These are phyloP conservation scores for Beroe ovata DNA, from an alignment of 37 sponge, comb jelly and placozoan genomes.

Conservation along the genomic window DNA sequence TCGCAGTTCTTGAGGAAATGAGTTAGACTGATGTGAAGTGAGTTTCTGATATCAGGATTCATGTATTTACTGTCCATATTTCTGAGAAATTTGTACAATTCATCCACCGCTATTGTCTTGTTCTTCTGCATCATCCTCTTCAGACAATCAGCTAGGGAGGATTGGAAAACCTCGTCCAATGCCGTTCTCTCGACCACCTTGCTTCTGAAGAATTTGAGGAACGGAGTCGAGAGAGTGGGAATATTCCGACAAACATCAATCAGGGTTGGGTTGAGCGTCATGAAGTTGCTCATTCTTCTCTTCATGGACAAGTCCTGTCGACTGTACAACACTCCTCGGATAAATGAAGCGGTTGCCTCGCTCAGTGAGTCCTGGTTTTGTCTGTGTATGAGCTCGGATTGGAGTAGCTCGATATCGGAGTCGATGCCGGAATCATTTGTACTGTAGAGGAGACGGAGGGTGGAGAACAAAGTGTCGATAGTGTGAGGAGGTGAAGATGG, in stretches of 20 bases:
- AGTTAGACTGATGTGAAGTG: slow-evolving; percentile 1
- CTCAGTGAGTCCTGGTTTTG: not conserved
- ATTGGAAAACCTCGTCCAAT: slow-evolving; percentile 33
- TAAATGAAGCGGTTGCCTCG: not conserved
- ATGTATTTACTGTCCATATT: slow-evolving; percentile 10
- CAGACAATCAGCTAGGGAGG: slow-evolving; percentile 21
- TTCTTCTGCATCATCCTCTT: slow-evolving; percentile 17
- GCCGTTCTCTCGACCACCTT: not conserved
- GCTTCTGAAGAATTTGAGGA: not conserved
- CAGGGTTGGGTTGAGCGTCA: slow-evolving; percentile 49
- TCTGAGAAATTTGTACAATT: not conserved
- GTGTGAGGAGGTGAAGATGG: not conserved
- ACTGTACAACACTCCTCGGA: not conserved
- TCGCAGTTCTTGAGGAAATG: not conserved
- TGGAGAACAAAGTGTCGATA: not conserved
- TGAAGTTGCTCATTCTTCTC: not conserved
- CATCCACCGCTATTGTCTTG: not conserved
- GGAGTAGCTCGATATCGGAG: slow-evolving; percentile 2
- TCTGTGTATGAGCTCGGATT: slow-evolving; percentile 34
- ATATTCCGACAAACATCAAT: slow-evolving; percentile 33
- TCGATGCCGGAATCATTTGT: slow-evolving; percentile 30
- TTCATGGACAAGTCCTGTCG: not conserved
- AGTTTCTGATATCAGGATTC: not conserved
- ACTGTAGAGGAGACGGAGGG: slow-evolving; percentile 29
- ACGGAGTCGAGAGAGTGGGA: not conserved